Conservation (phyloP, 2,888 invertebrate genomes). For the Cataglyphis altisquamis region DNA sequence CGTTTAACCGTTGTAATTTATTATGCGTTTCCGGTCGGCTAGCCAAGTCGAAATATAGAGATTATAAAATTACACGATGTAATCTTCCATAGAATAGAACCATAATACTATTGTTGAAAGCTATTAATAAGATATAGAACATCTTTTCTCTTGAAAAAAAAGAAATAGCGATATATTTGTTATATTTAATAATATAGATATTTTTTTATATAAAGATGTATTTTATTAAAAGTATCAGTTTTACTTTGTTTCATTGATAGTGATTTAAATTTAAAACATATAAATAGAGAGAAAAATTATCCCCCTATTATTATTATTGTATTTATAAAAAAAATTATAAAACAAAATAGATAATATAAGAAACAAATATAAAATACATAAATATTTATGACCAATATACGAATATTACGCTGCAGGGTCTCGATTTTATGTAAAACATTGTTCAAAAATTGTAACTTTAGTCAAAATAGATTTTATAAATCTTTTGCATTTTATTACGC, state of each 20-base stretch:
- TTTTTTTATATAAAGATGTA: neutral
- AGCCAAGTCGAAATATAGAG: conserved; percentile 35
- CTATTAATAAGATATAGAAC: neutral
- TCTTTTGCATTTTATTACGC: neutral
- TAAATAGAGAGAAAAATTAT: neutral
- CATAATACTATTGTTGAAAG: neutral
- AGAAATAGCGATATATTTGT: neutral
- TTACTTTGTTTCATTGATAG: neutral
- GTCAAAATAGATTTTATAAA: neutral
- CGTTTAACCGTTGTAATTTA: conserved; percentile 61
- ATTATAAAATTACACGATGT: conserved; percentile 37
- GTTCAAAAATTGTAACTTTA: neutral
- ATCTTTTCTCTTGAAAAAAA: neutral
- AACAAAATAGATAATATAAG: neutral
- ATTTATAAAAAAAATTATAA: neutral
- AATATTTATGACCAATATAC: neutral
- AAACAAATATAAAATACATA: neutral
- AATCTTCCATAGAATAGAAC: neutral
- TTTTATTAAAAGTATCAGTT: neutral
- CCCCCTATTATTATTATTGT: neutral
- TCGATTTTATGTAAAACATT: neutral
- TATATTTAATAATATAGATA: neutral
- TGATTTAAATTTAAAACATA: neutral
- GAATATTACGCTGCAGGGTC: neutral
- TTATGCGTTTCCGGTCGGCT: conserved; percentile 57